These are phyloP conservation scores for Corythaeola cristata DNA, from an alignment of 2,113 vertebrate genomes.

Conservation along the genomic window DNA sequence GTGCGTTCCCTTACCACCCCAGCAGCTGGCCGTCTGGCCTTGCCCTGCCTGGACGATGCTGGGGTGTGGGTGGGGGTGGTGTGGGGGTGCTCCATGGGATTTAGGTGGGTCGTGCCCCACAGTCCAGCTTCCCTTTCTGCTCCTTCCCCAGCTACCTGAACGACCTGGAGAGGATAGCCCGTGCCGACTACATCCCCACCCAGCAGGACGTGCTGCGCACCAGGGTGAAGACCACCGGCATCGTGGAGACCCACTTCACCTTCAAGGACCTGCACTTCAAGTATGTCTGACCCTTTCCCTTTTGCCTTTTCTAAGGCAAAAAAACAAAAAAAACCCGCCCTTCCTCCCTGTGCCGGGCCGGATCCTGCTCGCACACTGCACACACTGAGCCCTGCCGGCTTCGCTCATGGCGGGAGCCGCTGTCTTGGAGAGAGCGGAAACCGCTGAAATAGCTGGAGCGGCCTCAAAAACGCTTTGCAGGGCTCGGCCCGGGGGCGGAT, in stretches of 20 bases:
- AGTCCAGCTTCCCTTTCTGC: background rate
- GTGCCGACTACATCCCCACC: conserved; percentile 91
- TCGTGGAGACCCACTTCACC: conserved; percentile 98
- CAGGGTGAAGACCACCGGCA: conserved; percentile 97
- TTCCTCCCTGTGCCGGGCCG: background rate
- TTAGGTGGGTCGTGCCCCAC: rapidly evolving
- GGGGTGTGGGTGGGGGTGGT: background rate
- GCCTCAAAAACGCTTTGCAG: background rate
- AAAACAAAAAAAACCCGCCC: background rate
- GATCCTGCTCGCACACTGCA: background rate
- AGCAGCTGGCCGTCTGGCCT: background rate
- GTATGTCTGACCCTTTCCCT: conserved; percentile 72
- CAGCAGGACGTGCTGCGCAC: conserved; percentile 97
- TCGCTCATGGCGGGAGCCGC: background rate
- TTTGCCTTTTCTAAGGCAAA: background rate
- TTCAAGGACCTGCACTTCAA: conserved; percentile 99
- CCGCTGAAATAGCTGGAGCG: conserved; percentile 24
- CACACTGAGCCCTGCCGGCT: background rate
- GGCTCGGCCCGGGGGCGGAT: background rate
- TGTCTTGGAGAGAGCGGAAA: conserved; percentile 10
- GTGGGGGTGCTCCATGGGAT: background rate
- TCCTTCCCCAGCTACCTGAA: conserved; percentile 78
- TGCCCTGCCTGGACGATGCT: background rate
- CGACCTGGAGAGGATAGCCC: conserved; percentile 89
- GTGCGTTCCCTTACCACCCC: rapidly evolving